Evolutionary conservation across 2,113 vertebrate species (phyloP).

Genomic region (Trematomus loennbergii): DNA sequence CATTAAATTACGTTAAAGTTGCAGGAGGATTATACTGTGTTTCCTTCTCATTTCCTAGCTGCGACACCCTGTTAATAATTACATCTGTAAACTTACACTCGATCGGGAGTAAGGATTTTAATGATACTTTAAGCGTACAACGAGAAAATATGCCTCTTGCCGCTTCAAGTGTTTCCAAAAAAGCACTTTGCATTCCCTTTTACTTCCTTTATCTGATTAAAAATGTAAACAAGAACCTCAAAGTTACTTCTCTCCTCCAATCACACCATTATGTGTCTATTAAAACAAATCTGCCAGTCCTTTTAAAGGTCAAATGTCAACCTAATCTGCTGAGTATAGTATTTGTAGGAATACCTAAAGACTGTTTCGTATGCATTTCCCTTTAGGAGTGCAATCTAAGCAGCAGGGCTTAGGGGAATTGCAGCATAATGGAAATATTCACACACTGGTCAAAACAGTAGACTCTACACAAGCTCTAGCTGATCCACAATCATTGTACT

Average conservation of each 20-base stretch:
- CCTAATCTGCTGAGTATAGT: slow-evolving; percentile 9
- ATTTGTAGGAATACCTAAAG: neutral
- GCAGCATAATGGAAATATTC: neutral
- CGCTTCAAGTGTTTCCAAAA: too few species aligned
- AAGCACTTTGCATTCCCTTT: too few species aligned
- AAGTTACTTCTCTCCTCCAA: neutral
- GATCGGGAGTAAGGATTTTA: too few species aligned
- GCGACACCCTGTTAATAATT: neutral
- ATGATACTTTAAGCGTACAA: too few species aligned
- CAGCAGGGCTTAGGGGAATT: slow-evolving; percentile 8
- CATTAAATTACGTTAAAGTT: neutral
- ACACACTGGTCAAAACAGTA: neutral
- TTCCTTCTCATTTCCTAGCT: neutral
- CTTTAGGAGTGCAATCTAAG: neutral
- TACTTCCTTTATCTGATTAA: neutral
- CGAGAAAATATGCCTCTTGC: too few species aligned
- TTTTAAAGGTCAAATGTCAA: neutral
- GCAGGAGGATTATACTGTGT: neutral
- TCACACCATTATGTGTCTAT: neutral
- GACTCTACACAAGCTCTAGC: neutral
- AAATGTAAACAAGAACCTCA: neutral
- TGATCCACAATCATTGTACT: neutral
- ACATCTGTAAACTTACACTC: too few species aligned
- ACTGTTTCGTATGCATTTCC: slow-evolving; percentile 1
- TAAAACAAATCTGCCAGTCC: neutral